phyloP scores from a whole-genome alignment of 2,888 invertebrate genomes.

The Melieria picta region DNA sequence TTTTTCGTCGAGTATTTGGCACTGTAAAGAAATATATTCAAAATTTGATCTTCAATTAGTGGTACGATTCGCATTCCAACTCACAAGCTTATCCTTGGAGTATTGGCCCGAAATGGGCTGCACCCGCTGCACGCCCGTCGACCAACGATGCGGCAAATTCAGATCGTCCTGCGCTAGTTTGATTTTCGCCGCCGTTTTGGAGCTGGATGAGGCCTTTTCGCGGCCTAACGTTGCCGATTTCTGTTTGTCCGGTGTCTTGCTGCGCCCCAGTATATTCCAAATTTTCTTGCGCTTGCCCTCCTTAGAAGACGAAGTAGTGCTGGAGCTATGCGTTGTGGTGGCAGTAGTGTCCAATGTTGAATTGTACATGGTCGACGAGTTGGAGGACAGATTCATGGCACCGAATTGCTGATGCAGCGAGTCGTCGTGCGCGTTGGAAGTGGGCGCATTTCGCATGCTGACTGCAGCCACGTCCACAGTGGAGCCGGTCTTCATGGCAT shows the following conservation, averaged over 20 bases:
- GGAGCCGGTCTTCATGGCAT: conserved; percentile 47
- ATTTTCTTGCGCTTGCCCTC: conserved; percentile 74
- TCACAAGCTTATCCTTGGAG: conserved; percentile 83
- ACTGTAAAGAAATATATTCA: conserved; percentile 64
- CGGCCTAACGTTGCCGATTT: conserved; percentile 78
- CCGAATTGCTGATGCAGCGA: conserved; percentile 56
- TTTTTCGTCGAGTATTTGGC: conserved; percentile 74
- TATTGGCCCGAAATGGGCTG: conserved; percentile 80
- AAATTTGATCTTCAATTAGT: background rate
- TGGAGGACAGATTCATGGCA: conserved; percentile 59
- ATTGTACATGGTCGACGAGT: conserved; percentile 64
- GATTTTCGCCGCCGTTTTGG: conserved; percentile 58
- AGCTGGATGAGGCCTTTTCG: conserved; percentile 67
- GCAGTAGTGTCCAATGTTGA: conserved; percentile 52
- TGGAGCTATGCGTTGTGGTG: conserved; percentile 40
- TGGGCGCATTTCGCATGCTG: conserved; percentile 30
- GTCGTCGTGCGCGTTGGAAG: conserved; percentile 44
- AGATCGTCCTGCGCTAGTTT: conserved; percentile 64
- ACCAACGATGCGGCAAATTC: conserved; percentile 75
- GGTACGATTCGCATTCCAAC: conserved; percentile 45
- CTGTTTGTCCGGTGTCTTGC: conserved; percentile 69
- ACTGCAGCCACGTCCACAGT: conserved; percentile 48
- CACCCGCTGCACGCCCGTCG: conserved; percentile 75
- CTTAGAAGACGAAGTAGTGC: conserved; percentile 56
- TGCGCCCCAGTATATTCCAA: conserved; percentile 77